Conservation (phyloP, 2,113 vertebrate species). For the Corythornis vintsioides region DNA sequence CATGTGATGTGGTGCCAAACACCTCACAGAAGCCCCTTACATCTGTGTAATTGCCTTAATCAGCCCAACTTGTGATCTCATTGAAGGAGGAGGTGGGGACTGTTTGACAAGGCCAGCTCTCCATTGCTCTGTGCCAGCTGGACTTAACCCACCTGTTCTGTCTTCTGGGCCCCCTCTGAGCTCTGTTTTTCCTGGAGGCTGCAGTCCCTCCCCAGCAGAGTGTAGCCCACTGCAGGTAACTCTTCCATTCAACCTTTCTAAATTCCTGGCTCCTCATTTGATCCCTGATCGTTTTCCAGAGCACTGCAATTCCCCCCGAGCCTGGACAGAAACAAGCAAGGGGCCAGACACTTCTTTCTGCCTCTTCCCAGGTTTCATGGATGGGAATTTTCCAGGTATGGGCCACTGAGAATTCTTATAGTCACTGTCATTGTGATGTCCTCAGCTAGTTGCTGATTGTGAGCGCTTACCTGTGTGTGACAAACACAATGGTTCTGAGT, state of each 20-base stretch:
- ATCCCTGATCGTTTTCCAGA: not conserved
- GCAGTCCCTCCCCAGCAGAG: not conserved
- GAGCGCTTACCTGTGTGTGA: not conserved
- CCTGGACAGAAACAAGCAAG: not conserved
- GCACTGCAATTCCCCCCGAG: not conserved
- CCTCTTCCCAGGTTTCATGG: not conserved
- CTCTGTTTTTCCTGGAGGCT: not conserved
- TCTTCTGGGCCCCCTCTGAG: accelerated
- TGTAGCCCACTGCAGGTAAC: not conserved
- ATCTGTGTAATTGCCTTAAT: not conserved
- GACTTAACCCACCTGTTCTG: not conserved
- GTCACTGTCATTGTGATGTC: not conserved
- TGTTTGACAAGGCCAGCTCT: not conserved
- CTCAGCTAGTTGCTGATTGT: not conserved
- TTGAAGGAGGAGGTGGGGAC: not conserved
- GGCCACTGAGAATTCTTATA: not conserved
- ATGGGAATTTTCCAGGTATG: not conserved
- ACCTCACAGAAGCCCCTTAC: not conserved
- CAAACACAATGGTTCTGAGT: not conserved
- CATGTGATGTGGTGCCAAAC: not conserved
- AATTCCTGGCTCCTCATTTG: not conserved
- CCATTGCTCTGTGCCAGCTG: not conserved
- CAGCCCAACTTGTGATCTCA: not conserved
- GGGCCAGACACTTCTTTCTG: accelerated
- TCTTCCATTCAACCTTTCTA: not conserved